Evolutionary conservation across 1,140 invertebrate species (phyloP), one percentile per base, ranked within the genome.

Genomic region (Linepithema humile): DNA sequence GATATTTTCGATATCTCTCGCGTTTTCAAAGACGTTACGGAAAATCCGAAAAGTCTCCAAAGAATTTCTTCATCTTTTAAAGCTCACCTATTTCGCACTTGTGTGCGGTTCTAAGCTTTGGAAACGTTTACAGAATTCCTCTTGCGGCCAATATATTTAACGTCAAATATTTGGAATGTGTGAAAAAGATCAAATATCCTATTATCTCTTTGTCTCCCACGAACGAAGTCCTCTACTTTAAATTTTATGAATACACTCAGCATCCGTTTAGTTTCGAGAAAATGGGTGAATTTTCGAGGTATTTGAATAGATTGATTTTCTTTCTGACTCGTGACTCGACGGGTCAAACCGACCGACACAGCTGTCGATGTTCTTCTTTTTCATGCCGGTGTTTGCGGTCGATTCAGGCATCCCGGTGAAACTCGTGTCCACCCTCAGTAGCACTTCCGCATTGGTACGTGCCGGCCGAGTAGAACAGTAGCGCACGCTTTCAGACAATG

Each of bases 221-320:
- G 69, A 53, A 72, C n/a, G 48, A 53, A 7, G 20, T 17, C n/a
- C n/a, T n/a, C n/a, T n/a, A 48, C 35, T 38, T 72, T 20, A 72
- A 72, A 72, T 72, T 72, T 45, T 72, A 32, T 72, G 55, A 72
- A 29, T 55, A 72, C 69, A 72, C 48, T 53, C 48, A 53, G 45
- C 55, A 48, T 48, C 48, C 32, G 35, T 72, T 72, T 32, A 72
- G 20, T 55, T 48, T n/a, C 35, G 69, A 72, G 69, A 72, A 72
- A 72, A 48, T 72, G 69, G 69, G 69, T 48, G 69, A 72, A 72
- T 72, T 72, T 55, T 20, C 48, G 15, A 48, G 15, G 48, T 72
- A 72, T 48, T 72, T 55, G 69, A 55, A n/a, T 53, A 72, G 48
- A 48, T 72, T 32, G 69, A 26, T 15, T 72, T 48, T 72, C 35